Percentiles rank a stretch among this genome's conserved stretches.
These are phyloP conservation scores for Acromyrmex charruanus DNA, from an alignment of 1,140 invertebrate species.

Conservation along the genomic window DNA sequence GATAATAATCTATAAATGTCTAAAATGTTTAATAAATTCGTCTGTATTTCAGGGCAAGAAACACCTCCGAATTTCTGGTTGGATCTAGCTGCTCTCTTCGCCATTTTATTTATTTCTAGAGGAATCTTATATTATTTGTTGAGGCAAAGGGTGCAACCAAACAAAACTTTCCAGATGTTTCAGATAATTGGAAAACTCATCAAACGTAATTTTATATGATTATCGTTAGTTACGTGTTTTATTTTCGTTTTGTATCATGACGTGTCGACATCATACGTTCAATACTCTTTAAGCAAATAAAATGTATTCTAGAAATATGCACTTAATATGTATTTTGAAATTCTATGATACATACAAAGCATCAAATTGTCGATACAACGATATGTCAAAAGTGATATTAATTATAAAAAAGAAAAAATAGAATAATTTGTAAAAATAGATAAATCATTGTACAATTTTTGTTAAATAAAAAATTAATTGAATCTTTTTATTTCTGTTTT, in stretches of 20 bases:
- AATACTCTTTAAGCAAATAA: not conserved
- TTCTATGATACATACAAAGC: too few relatives aligned
- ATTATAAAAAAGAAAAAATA: not conserved
- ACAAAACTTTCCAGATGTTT: slow-evolving; percentile 89
- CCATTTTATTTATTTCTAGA: slow-evolving; percentile 88
- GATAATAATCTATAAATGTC: not conserved
- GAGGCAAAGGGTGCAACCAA: slow-evolving; percentile 89
- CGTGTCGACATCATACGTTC: not conserved
- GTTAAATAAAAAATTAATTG: slow-evolving; percentile 11
- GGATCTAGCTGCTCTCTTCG: slow-evolving; percentile 87
- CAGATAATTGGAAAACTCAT: slow-evolving; percentile 88
- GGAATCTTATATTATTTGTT: slow-evolving; percentile 89
- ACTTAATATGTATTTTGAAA: not conserved
- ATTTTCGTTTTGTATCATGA: not conserved
- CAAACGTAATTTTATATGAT: slow-evolving; percentile 87
- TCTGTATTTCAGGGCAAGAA: slow-evolving; percentile 87
- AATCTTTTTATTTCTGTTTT: not conserved
- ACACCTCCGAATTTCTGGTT: slow-evolving; percentile 87
- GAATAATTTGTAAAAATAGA: slow-evolving; percentile 6
- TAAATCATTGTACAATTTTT: not conserved
- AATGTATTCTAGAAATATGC: not conserved
- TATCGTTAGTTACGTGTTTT: slow-evolving; percentile 2
- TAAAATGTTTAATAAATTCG: not conserved
- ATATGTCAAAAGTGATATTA: slow-evolving; percentile 9
- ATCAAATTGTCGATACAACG: not conserved